Evolutionary conservation across 2,113 vertebrate species (phyloP), one percentile per base, ranked within the genome.

Genomic region (Cisticola juncidis): DNA sequence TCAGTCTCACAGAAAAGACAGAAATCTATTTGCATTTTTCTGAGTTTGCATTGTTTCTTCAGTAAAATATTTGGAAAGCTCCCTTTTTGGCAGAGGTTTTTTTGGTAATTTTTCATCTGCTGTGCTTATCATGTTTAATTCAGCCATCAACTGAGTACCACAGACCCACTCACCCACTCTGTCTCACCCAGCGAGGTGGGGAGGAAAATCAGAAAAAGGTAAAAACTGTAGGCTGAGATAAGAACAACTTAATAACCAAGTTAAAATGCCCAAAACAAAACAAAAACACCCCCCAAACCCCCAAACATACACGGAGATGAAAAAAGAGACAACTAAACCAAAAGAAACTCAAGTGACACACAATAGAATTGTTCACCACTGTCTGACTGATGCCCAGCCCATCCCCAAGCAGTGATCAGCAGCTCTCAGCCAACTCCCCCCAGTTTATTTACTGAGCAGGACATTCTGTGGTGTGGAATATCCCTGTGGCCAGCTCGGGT

Each of bases 21-120:
- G 61, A 81, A 95, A 83, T 76, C 45, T 71, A 71, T 68, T 86
- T 57, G 38, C 35, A 58, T 76, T 87, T 57, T 51, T 79, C 38
- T 51, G 44, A 51, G 40, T 69, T 91, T 69, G 58, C 15, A 66
- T 9, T 20, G 18, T 51, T 83, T 64, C 45, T 81, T 69, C 12
- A 6, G 54, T 11, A 76, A 89, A 95, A 51, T 81, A 72, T 56
- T 58, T 76, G 36, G 35, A 91, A 82, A 81, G 22, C 9, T 93
- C 36, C 47, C 40, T 81, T 93, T 82, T 50, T 9, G 2, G 18
- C 60, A 11, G 24, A 69, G 28, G 16, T 24, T 40, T 33, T 61
- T 76, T 53, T 26, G 2, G 7, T 36, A 24, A 40, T 69, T 86
- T 79, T 95, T 89, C 36, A 57, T 82, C 19, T 64, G 6, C 65